Base-by-base conservation (phyloP, 1,140 invertebrate genomes). In the Campoletis sonorensis region DNA sequence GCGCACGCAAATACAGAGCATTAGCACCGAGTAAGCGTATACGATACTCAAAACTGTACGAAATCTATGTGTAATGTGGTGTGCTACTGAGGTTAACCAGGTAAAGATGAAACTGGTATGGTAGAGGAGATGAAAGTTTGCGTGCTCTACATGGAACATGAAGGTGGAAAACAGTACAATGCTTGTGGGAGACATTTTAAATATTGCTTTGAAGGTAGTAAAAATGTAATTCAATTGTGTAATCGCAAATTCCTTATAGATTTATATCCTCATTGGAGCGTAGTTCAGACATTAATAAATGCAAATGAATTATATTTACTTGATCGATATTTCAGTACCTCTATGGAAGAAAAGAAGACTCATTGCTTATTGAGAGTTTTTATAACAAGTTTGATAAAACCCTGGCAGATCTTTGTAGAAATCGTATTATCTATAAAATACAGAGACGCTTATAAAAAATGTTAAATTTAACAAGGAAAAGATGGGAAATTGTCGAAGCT, bases 51-150 rank as follows among this genome's bases (percentile, higher is more conserved):
- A 26, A 64, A 64, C n/a, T 64, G 23, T 64, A 27, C 5, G 61
- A 64, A 23, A 64, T 27, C 26, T 64, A 64, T 27, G 26, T 64
- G 61, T 64, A 64, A 64, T 64, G 26, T 3, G 21, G n/a, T 64
- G 61, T 64, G 26, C 26, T 64, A 64, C 61, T 15, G 61, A 64
- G 61, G 61, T 64, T 64, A 64, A 64, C 61, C 61, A 64, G 23
- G 61, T 64, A 64, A 64, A 64, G 61, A 64, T 23, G 61, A 64
- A 64, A 64, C 61, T 26, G 61, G 61, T 10, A 64, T 2, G n/a
- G n/a, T 23, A 27, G 61, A 26, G 61, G 23, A 26, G 61, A 64
- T 64, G 61, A 26, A 64, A 64, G 61, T 64, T 64, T 27, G n/a
- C 51, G n/a, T 21, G 51, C 3, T 54, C 4, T 21, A 18, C 40